Evolutionary conservation across 2,888 invertebrate genomes (phyloP), one percentile per base, ranked within the genome.

Genomic region (Trimorus sp.): DNA sequence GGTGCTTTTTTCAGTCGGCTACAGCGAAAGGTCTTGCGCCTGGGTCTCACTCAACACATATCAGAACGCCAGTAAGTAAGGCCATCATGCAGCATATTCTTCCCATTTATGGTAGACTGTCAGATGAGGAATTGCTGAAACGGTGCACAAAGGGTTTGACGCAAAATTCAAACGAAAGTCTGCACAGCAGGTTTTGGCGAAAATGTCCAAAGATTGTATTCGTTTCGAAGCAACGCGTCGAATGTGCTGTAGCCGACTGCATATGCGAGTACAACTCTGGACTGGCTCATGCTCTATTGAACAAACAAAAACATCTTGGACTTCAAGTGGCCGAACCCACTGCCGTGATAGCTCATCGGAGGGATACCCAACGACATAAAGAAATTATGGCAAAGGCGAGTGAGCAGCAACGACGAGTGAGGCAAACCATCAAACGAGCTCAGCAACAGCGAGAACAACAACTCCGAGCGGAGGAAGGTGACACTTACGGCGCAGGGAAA

Each of bases 1-100:
- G 69, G 79, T 83, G 82, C 15, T 84, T 84, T 53, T 80, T 68
- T 58, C 59, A 77, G 16, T 38, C 59, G 26, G 16, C 45, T 11
- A 5, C 45, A 45, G 60, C 60, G 45, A 45, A 60, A 38, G 58
- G 56, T 9, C n/a, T 16, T 8, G 1, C 6, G 12, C 63, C 78
- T 38, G 78, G 71, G 1, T 15, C 78, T 9, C 78, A 78, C 14
- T 40, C 12, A 9, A 54, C 12, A 26, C 1, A 42, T 9, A 26
- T 68, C 14, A n/a, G 26, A 1, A 79, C 53, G 11, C 15, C 54
- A 16, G 37, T 79, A 11, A 53, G 53, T 38, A 12, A 59, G 6
- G 38, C 8, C 0, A 48, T 62, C 11, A 42, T 75, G 14, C 3
- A 53, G 7, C 76, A 76, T 15, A 76, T 80, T 14, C 40, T 75